phyloP scores from a whole-genome alignment of 1,140 invertebrate genomes.

The Ridgeia piscesae region DNA sequence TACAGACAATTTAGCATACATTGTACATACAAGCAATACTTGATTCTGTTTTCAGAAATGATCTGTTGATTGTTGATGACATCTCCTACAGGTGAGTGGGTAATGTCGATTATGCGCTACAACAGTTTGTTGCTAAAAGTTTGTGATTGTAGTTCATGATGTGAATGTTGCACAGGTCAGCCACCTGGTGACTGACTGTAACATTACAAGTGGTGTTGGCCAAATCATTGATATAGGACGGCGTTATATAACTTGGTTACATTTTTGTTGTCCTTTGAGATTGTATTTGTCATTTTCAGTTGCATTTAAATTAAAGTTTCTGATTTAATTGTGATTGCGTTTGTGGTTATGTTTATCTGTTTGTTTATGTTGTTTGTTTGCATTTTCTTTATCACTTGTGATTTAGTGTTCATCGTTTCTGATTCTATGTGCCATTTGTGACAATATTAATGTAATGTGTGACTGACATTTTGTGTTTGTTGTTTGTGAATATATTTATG shows the following conservation, averaged over 20 bases:
- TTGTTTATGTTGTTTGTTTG: too few species aligned
- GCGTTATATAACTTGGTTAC: neutral
- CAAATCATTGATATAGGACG: neutral
- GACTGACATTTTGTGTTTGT: neutral
- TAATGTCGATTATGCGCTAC: neutral
- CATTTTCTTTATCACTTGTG: neutral
- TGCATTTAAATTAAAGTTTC: neutral
- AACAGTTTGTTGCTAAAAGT: neutral
- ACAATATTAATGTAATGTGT: neutral
- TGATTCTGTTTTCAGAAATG: constrained; percentile 59
- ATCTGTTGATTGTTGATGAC: constrained; percentile 73
- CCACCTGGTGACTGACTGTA: neutral
- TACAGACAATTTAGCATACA: neutral
- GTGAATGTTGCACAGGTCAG: neutral
- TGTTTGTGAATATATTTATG: neutral
- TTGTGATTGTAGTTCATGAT: neutral
- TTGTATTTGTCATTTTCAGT: neutral
- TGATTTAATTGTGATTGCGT: neutral
- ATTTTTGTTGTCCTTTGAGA: neutral
- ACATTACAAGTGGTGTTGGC: neutral
- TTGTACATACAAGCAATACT: neutral
- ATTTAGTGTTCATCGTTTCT: neutral
- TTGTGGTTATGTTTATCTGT: neutral
- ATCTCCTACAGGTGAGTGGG: constrained; percentile 65
- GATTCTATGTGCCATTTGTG: neutral